A percentile compares a stretch with the other conserved stretches of the same genome.
Evolutionary conservation across 2,113 vertebrate genomes (phyloP).

Genomic region (Heliornis fulica): DNA sequence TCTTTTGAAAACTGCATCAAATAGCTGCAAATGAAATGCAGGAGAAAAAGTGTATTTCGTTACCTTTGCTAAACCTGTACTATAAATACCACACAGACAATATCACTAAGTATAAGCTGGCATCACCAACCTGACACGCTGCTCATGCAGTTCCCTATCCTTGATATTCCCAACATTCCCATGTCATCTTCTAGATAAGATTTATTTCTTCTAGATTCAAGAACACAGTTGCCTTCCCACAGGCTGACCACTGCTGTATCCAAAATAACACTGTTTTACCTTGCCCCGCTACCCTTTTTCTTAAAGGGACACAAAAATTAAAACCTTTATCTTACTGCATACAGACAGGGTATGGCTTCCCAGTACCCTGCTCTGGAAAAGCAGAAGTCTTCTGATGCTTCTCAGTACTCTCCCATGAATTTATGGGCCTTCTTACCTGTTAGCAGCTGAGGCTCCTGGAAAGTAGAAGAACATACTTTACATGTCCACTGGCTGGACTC

Average conservation of each 20-base stretch:
- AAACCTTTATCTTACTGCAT: neutral
- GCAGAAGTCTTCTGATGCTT: neutral
- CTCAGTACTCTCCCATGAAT: neutral
- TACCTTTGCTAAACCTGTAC: neutral
- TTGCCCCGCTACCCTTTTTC: neutral
- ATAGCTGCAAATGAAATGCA: neutral
- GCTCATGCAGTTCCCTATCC: neutral
- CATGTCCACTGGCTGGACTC: constrained; percentile 76
- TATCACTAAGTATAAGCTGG: neutral
- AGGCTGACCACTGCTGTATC: neutral
- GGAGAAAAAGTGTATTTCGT: neutral
- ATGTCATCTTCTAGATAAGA: neutral
- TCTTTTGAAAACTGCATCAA: neutral
- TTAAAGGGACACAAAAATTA: neutral
- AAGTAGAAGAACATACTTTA: constrained; percentile 75
- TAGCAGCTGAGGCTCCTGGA: constrained; percentile 76
- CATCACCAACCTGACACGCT: neutral
- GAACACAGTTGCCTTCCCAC: neutral
- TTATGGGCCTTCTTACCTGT: constrained; percentile 70
- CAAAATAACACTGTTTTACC: neutral
- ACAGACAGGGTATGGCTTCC: neutral
- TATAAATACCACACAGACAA: neutral
- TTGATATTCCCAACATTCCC: neutral
- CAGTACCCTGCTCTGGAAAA: neutral
- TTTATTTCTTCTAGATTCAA: neutral